These are phyloP conservation scores for Phragmatobia fuliginosa DNA, from an alignment of 2,888 invertebrate species.

Conservation along the genomic window DNA sequence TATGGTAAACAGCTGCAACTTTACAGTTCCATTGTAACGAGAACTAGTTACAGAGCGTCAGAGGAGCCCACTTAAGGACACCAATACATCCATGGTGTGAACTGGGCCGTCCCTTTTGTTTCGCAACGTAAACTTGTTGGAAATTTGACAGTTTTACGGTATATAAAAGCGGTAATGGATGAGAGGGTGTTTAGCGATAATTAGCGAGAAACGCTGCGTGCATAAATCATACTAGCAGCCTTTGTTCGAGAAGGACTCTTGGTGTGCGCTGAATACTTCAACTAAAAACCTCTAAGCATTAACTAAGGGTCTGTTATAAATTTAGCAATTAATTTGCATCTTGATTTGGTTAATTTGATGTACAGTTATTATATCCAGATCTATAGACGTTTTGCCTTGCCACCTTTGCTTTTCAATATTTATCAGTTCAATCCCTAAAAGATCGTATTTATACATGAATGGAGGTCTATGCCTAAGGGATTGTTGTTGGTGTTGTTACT, in stretches of 20 bases:
- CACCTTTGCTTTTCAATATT: background rate
- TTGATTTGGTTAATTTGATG: background rate
- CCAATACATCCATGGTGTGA: conserved; percentile 50
- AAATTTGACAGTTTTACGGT: conserved; percentile 64
- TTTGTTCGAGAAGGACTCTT: conserved; percentile 48
- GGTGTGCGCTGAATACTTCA: conserved; percentile 19
- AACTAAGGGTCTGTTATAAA: conserved; percentile 20
- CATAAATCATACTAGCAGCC: conserved; percentile 63
- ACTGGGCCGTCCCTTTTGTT: conserved; percentile 46
- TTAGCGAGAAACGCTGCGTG: conserved; percentile 59
- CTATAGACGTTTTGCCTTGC: background rate
- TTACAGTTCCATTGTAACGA: conserved; percentile 48
- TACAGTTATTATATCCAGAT: background rate
- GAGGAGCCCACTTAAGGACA: conserved; percentile 47
- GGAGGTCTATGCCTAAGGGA: rapidly evolving
- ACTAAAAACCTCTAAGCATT: conserved; percentile 22
- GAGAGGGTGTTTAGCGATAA: conserved; percentile 67
- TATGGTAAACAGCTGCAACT: conserved; percentile 31
- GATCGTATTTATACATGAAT: background rate
- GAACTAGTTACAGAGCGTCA: conserved; percentile 49
- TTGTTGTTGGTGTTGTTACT: background rate
- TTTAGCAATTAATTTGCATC: conserved; percentile 10
- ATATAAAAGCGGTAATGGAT: conserved; percentile 63
- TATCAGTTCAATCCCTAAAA: background rate
- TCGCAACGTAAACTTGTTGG: conserved; percentile 48